A percentile compares a stretch with the other conserved stretches of the same genome.
These are phyloP conservation scores for Sebastes matsubarae DNA, from an alignment of 2,797 vertebrate species.

Conservation along the genomic window DNA sequence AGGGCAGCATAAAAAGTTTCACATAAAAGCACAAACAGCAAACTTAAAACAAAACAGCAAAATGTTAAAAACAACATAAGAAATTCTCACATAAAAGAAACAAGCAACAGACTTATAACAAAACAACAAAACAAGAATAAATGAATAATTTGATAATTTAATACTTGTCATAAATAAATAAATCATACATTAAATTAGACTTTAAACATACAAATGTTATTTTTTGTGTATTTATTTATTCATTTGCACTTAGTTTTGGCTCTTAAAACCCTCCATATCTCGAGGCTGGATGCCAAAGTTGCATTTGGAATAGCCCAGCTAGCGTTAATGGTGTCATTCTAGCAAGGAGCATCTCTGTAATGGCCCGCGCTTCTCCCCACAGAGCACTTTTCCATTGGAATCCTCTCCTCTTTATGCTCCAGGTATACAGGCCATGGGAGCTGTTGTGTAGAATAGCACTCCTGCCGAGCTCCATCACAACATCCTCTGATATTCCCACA, in stretches of 20 bases:
- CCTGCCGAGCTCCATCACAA: slow-evolving; percentile 59
- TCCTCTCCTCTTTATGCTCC: slow-evolving; percentile 18
- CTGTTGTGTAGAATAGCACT: slow-evolving; percentile 45
- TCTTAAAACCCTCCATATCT: neutral
- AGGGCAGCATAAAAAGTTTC: neutral
- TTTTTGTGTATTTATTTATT: neutral
- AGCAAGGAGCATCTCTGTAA: slow-evolving; percentile 19
- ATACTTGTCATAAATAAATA: neutral
- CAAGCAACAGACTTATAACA: neutral
- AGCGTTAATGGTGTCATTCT: slow-evolving; percentile 32
- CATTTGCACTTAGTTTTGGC: neutral
- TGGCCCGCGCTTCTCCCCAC: slow-evolving; percentile 23
- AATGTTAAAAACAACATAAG: neutral
- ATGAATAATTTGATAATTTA: neutral
- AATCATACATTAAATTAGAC: neutral
- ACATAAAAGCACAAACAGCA: neutral
- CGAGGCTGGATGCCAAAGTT: neutral
- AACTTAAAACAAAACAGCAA: neutral
- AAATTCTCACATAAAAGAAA: neutral
- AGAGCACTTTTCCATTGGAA: slow-evolving; percentile 34
- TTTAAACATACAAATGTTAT: neutral
- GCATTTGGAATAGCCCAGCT: slow-evolving; percentile 18
- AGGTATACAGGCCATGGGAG: slow-evolving; percentile 9
- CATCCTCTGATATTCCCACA: slow-evolving; percentile 29
- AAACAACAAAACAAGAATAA: too few relatives aligned